Percentiles rank a stretch among this genome's conserved stretches.
Conservation (phyloP, 2,797 vertebrate genomes). For the Bradypodion pumilum region DNA sequence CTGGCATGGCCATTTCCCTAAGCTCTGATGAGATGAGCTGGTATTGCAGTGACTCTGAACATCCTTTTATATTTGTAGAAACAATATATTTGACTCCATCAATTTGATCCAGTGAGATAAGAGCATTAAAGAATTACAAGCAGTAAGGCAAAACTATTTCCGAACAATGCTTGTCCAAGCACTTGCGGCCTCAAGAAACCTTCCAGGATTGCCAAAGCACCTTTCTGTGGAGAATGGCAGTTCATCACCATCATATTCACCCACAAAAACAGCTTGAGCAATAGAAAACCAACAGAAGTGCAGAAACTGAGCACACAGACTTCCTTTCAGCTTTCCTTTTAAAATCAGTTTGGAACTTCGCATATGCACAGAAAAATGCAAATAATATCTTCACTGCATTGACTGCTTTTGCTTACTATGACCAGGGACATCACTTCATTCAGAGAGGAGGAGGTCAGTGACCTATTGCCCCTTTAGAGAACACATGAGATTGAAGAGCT, state of each 20-base stretch:
- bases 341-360: conserved; percentile 2
- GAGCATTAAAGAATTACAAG: conserved; percentile 44
- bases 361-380: neutral
- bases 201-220: conserved; percentile 26
- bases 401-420: neutral
- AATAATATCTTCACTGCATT: neutral
- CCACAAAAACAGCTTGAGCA: conserved; percentile 31
- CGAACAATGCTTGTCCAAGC: conserved; percentile 12
- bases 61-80: conserved; percentile 10
- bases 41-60: neutral
- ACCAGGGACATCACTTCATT: too few species aligned
- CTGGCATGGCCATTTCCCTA: neutral
- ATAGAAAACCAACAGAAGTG: conserved; percentile 11
- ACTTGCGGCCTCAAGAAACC: conserved; percentile 34
- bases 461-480: neutral
- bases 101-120: conserved; percentile 25
- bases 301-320: neutral
- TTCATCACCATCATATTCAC: conserved; percentile 43
- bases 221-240: conserved; percentile 20
- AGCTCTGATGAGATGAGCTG: neutral
- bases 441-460: neutral
- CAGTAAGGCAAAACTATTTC: conserved; percentile 26
- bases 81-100: conserved; percentile 13
- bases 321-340: neutral
- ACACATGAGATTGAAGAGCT: neutral